Evolutionary conservation across 2,113 vertebrate species (phyloP).

Genomic region (Coryphaenoides rupestris): DNA sequence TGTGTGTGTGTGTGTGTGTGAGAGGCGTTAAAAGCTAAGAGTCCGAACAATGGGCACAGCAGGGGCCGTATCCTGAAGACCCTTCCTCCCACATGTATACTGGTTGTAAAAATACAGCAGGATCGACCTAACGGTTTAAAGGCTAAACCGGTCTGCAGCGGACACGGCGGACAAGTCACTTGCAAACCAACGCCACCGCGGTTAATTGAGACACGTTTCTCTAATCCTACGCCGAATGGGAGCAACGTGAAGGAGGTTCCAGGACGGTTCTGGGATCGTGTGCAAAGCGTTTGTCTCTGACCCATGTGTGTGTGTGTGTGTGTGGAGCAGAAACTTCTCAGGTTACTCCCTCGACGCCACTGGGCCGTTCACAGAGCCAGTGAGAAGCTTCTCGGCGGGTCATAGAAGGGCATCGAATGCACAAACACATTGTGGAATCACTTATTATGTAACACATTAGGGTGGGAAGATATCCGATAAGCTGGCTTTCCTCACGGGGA

Average conservation of each 20-base stretch:
- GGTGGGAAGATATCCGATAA: not conserved
- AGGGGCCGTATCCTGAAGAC: no score
- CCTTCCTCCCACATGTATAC: no score
- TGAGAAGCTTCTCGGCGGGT: not conserved
- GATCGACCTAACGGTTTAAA: no score
- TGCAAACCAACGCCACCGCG: no score
- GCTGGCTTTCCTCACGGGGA: no score
- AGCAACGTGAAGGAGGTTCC: not conserved
- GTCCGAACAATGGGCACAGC: conserved; percentile 50
- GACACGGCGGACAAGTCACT: no score
- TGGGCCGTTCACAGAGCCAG: conserved; percentile 2
- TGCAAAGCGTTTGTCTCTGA: conserved; percentile 21
- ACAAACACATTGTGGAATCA: not conserved
- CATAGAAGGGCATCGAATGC: conserved; percentile 10
- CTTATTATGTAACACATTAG: conserved; percentile 19
- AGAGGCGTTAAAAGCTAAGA: conserved; percentile 7
- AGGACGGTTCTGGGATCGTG: not conserved
- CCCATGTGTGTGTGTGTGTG: conserved; percentile 20
- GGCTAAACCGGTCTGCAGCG: no score
- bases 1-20: no score
- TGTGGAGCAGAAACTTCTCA: conserved; percentile 25
- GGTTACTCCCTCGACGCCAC: conserved; percentile 31
- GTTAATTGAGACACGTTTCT: no score
- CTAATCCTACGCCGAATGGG: not conserved
- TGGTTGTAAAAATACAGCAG: no score